Evolutionary conservation across 2,113 vertebrate species (phyloP), one percentile per base, ranked within the genome.

Genomic region (Megaceryle torquata): DNA sequence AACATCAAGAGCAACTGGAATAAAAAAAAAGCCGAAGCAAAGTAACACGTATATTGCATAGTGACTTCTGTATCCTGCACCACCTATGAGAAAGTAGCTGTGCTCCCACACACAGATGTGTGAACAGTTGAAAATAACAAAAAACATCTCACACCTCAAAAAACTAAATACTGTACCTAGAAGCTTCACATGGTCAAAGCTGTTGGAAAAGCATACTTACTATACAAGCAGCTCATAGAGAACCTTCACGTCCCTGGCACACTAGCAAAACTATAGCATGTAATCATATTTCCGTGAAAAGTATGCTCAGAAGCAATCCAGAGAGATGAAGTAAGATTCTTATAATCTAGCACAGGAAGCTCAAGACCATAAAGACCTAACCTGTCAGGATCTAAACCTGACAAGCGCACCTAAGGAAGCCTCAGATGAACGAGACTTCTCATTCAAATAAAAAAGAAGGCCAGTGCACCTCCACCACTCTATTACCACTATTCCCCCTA

Each of bases 61-160:
- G 53, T 29, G 63, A 60, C 39, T 86, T 48, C n/a, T 37, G 33
- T 11, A 48, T 6, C 41, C 44, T 54, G 57, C 28, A 31, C 29
- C 11, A 20, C 26, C 86, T 82, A 4, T 50, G 63, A 75, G 48
- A 91, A 91, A 84, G 83, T 9, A 89, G 56, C 87, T 77, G 70
- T 43, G 41, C 61, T 89, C 94, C 69, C 90, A 88, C 56, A 37
- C 20, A 44, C 39, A 56, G 28, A 87, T 39, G 72, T 69, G 61
- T 57, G 74, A 72, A 94, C 29, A 11, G 82, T 7, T 78, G 61
- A 86, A 60, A 91, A 78, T 3, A 6, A 68, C 1, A 3, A 94
- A 94, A 94, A 68, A 5, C 72, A 93, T 5, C 69, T 84, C 89
- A 79, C 77, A 84, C 60, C 75, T 96, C 76, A 56, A 51, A 86